Base-by-base conservation (phyloP, 2,113 vertebrate species). In the Nannospalax galili region DNA sequence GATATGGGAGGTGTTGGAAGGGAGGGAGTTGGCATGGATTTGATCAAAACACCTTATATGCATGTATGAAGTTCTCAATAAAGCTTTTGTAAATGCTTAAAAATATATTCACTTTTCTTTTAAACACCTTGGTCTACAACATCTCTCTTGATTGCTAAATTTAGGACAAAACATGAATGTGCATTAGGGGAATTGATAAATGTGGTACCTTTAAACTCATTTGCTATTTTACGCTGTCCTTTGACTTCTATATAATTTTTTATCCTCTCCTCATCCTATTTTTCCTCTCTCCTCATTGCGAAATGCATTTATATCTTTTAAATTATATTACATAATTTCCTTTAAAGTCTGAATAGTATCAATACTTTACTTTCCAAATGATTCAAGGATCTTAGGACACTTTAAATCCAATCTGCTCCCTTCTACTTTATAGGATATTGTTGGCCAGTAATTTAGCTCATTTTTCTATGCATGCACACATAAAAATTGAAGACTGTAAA, bases 281-380 rank as follows among this genome's bases (percentile, higher is more conserved):
- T 86, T 28, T 7, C 37, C 42, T 90, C 19, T 37, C 35, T 87
- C 52, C 9, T 88, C 14, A 64, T 81, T 85, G 74, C 14, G 19
- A 92, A 87, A 56, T 67, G 58, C 88, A 56, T 37, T n/a, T 58
- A 48, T 60, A 62, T 65, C 28, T 95, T 89, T 73, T 62, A 94
- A 48, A 37, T n/a, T 87, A 6, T 72, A 75, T 67, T 64, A 64
- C 24, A 28, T 3, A 9, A 64, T 73, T 95, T 96, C 45, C 90
- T 20, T 28, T 64, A 65, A 67, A 85, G 52, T 60, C 28, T 89
- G 90, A 93, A 48, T 77, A 87, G 58, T 70, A 85, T 73, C n/a
- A 91, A 48, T 56, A 24, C 37, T 8, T n/a, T 45, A 60, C 14
- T 92, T 87, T 5, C 3, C 30, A 88, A 73, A 84, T 9, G 74